Percentiles rank a stretch among this genome's conserved stretches.
Evolutionary conservation across 2,113 vertebrate species (phyloP).

Genomic region (Eretmochelys imbricata): DNA sequence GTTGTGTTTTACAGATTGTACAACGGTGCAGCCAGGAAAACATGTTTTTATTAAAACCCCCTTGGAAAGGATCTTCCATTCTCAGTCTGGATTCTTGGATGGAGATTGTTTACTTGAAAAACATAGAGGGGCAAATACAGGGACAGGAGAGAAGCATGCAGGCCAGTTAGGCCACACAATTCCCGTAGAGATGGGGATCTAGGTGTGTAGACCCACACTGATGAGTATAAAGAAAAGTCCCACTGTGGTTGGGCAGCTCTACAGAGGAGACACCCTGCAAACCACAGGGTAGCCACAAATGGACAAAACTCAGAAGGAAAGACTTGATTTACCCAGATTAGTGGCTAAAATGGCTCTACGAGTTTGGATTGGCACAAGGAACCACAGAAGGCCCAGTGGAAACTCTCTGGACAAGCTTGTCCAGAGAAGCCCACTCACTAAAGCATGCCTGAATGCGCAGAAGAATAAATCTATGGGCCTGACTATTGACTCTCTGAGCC

Average conservation of each 20-base stretch:
- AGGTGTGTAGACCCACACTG: background rate
- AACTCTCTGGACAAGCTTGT: background rate
- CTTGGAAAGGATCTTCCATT: background rate
- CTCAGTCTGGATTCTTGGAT: background rate
- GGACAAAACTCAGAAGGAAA: background rate
- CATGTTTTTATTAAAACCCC: background rate
- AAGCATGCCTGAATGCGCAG: background rate
- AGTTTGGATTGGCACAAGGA: background rate
- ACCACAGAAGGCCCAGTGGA: background rate
- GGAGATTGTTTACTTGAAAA: background rate
- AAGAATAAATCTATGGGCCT: background rate
- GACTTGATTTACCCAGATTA: background rate
- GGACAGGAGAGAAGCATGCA: background rate
- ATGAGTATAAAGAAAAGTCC: background rate
- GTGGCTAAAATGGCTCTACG: background rate
- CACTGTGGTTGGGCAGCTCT: background rate
- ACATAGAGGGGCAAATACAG: background rate
- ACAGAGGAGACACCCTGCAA: background rate
- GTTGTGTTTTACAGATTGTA: background rate
- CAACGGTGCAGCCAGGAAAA: background rate
- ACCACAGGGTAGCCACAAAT: background rate
- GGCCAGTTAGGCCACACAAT: background rate
- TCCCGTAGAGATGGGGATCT: background rate
- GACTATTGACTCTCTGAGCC: background rate
- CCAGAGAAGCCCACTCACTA: background rate